Conservation (phyloP, 2,888 invertebrate genomes). For the Latrodectus elegans region DNA sequence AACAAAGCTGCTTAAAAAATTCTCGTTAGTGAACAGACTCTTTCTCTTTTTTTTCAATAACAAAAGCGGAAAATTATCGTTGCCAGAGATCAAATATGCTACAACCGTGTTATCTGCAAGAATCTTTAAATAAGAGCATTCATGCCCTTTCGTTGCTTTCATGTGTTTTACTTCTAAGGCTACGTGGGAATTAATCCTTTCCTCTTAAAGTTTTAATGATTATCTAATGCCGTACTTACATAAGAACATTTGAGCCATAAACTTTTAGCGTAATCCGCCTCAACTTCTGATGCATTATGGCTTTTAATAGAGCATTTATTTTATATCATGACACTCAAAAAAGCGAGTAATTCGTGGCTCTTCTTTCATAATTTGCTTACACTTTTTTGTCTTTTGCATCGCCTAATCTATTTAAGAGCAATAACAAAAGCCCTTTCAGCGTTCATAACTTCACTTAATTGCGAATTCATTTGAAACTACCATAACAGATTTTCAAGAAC, state of each 20-base stretch:
- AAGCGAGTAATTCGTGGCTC: neutral
- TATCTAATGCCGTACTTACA: conserved; percentile 27
- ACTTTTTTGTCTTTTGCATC: neutral
- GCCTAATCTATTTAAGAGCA: neutral
- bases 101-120: conserved; percentile 6
- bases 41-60: neutral
- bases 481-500: neutral
- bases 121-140: conserved; percentile 12
- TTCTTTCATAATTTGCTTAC: neutral
- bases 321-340: neutral
- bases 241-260: conserved; percentile 2
- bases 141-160: neutral
- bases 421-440: neutral
- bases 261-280: conserved; percentile 19
- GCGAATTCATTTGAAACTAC: neutral
- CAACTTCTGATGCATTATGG: neutral
- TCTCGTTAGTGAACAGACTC: neutral
- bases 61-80: conserved; percentile 12
- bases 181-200: conserved; percentile 13
- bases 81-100: neutral
- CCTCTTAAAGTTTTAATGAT: conserved; percentile 33
- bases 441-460: neutral
- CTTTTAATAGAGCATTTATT: neutral
- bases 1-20: conserved; percentile 17
- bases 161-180: conserved; percentile 12